Percentiles rank a stretch among this genome's conserved stretches.
Conservation (phyloP, 2,113 vertebrate genomes). For the Addax nasomaculatus region DNA sequence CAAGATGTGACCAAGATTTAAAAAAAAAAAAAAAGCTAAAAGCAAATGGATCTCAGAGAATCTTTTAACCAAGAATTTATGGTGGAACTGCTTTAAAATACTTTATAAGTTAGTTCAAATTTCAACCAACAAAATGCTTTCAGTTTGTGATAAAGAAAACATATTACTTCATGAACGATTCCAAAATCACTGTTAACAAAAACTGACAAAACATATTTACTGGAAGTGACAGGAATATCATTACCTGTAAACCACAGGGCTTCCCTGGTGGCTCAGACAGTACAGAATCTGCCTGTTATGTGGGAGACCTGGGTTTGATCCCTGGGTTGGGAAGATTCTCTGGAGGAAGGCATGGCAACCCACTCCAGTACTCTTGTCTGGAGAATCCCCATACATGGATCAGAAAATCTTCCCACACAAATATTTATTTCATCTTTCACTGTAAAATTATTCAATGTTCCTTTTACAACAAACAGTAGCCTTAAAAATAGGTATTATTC, state of each 20-base stretch:
- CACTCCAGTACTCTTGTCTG: background rate
- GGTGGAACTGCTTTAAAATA: background rate
- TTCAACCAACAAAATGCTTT: background rate
- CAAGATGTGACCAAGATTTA: background rate
- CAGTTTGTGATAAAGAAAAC: background rate
- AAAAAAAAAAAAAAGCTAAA: background rate
- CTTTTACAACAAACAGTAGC: background rate
- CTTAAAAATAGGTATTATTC: background rate
- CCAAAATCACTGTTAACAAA: background rate
- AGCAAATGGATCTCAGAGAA: background rate
- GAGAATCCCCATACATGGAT: background rate
- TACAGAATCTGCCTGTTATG: background rate
- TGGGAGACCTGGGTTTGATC: background rate
- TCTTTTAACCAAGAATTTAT: background rate
- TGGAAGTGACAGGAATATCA: background rate
- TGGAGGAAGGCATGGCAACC: background rate
- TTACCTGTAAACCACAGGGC: background rate
- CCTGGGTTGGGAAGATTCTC: background rate
- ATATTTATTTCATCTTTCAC: background rate
- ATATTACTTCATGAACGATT: background rate
- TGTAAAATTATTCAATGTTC: background rate
- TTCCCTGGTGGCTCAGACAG: background rate
- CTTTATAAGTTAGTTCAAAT: background rate
- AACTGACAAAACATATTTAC: background rate
- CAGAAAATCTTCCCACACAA: background rate